These are phyloP conservation scores for Reticulitermes lucifugus DNA, from an alignment of 2,888 invertebrate species.

Conservation along the genomic window DNA sequence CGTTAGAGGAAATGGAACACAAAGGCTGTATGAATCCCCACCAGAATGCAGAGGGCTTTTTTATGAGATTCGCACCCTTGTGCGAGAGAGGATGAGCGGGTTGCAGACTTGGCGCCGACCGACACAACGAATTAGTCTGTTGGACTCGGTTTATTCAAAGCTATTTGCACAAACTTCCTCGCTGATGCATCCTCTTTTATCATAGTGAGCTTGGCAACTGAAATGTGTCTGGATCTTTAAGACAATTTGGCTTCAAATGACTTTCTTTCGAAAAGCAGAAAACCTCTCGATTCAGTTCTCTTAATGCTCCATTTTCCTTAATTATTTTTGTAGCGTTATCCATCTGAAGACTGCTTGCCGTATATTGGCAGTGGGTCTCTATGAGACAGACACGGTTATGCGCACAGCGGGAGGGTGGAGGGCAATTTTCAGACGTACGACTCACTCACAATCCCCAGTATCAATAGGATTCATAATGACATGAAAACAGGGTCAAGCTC, in stretches of 20 bases:
- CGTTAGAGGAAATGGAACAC: too few relatives aligned
- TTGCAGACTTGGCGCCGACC: not conserved
- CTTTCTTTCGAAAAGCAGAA: not conserved
- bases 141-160: not conserved
- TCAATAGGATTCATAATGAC: constrained; percentile 1
- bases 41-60: too few relatives aligned
- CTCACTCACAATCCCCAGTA: not conserved
- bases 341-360: not conserved
- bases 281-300: not conserved
- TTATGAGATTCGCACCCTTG: too few relatives aligned
- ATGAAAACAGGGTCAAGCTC: not conserved
- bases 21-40: too few relatives aligned
- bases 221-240: not conserved
- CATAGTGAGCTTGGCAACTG: not conserved
- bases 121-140: not conserved
- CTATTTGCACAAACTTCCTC: not conserved
- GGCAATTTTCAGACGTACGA: not conserved
- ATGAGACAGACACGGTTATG: not conserved
- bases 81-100: not conserved
- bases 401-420: not conserved
- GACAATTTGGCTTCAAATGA: not conserved
- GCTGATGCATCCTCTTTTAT: not conserved
- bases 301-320: constrained; percentile 21
- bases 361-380: not conserved
- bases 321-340: constrained; percentile 15